phyloP scores from a whole-genome alignment of 2,113 vertebrate species.

The Halcyon malimbica region DNA sequence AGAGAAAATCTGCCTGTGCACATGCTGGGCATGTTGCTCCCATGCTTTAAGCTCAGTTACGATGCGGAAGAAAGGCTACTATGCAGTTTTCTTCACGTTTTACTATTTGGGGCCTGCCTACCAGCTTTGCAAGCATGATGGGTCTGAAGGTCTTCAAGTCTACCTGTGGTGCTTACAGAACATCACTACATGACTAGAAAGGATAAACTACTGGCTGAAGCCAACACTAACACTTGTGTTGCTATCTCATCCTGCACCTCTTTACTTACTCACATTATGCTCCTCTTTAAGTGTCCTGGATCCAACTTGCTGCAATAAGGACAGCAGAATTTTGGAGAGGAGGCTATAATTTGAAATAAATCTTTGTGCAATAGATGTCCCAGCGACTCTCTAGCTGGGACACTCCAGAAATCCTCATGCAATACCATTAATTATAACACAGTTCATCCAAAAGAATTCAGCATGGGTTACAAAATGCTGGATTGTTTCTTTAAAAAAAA shows the following conservation, averaged over 20 bases:
- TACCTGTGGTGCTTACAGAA: neutral
- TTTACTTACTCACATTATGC: neutral
- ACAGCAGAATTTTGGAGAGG: neutral
- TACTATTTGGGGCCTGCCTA: neutral
- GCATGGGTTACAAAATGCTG: conserved; percentile 40
- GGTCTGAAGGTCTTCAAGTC: neutral
- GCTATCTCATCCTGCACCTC: neutral
- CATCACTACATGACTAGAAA: neutral
- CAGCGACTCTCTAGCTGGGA: conserved; percentile 6
- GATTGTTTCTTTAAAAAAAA: conserved; percentile 39
- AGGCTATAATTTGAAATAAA: conserved; percentile 15
- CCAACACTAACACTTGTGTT: neutral
- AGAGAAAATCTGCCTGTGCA: neutral
- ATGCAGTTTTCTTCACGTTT: neutral
- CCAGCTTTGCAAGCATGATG: neutral
- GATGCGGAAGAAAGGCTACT: neutral
- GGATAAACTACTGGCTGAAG: neutral
- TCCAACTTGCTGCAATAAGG: neutral
- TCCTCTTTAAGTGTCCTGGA: neutral
- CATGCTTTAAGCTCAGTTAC: neutral
- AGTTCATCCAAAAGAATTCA: conserved; percentile 56
- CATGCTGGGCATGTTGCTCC: neutral
- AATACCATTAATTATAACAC: conserved; percentile 48
- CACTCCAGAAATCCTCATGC: conserved; percentile 22
- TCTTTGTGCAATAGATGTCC: conserved; percentile 27